Conservation (phyloP, 2,888 invertebrate genomes). For the Eupithecia subfuscata region DNA sequence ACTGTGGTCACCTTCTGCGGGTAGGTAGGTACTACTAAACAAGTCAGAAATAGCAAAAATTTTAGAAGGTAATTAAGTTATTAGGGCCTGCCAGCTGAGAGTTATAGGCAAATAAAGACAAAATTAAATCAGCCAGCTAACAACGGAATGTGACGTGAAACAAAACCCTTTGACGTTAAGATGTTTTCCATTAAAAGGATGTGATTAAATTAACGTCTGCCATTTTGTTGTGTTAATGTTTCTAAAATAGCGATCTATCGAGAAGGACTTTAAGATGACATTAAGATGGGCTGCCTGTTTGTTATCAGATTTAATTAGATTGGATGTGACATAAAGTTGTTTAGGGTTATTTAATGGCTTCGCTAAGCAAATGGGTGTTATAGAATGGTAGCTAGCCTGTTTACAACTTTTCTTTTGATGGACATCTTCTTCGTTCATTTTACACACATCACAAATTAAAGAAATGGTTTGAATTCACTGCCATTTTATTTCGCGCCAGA, state of each 20-base stretch:
- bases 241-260: slow-evolving; percentile 46
- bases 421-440: neutral
- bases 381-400: neutral
- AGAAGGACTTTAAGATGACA: slow-evolving; percentile 36
- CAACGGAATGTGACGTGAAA: slow-evolving; percentile 54
- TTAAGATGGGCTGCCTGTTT: slow-evolving; percentile 29
- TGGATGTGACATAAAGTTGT: slow-evolving; percentile 28
- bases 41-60: no score
- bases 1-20: no score
- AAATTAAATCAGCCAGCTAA: slow-evolving; percentile 27
- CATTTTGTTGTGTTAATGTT: slow-evolving; percentile 62
- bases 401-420: slow-evolving; percentile 2
- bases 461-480: neutral
- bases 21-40: no score
- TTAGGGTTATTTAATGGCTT: slow-evolving; percentile 24
- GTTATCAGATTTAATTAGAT: slow-evolving; percentile 33
- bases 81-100: no score
- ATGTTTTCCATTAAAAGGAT: slow-evolving; percentile 55
- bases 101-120: neutral
- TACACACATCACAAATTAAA: neutral
- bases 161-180: slow-evolving; percentile 66
- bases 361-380: slow-evolving; percentile 49
- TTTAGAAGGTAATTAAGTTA: no score
- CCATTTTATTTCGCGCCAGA: neutral
- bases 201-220: slow-evolving; percentile 61